Base-by-base conservation (phyloP, 2,113 vertebrate genomes). In the Larimichthys crocea region DNA sequence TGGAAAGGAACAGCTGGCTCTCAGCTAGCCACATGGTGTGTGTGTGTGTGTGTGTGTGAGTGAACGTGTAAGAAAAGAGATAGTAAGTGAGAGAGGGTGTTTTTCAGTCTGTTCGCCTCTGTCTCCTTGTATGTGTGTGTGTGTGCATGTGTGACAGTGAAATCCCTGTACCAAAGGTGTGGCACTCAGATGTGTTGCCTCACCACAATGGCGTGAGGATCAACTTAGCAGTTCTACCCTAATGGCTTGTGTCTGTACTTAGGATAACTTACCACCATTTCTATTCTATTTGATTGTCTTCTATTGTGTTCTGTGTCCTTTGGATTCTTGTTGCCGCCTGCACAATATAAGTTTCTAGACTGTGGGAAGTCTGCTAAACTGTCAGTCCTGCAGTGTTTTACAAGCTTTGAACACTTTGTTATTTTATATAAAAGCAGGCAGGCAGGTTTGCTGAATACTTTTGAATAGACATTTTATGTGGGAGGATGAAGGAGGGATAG, bases 1-100 rank as follows among this genome's bases (percentile, higher is more conserved):
- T 94, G 91, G 87, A 92, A 94, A 93, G 93, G 90, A 93, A 94
- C 91, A 94, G 89, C 91, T 94, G 92, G 93, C 91, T 91, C 86
- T 92, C 85, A 92, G 91, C 89, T 91, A 91, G 92, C 93, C 93
- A 92, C 93, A 94, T 87, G 83, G 62, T 75, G 66, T 75, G 62
- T 64, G 74, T 72, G 52, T 69, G 52, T 69, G 53, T 73, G 66
- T 75, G 62, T 63, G 73, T 86, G 60, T 65, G 52, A 77, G 57
- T 72, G 44, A 50, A 61, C 69, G 70, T 64, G 46, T 29, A 66
- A 78, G 73, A 67, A 76, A 78, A 88, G 53, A 75, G 76, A 87
- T 35, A 76, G 82, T 31, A 75, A 68, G 80, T 1, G 44, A 76
- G 24, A 55, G 48, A 74, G 62, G 31, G 24, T 75, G 68, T 77